Base-by-base conservation (phyloP, 1,140 invertebrate species). In the Trigoniulus corallinus region DNA sequence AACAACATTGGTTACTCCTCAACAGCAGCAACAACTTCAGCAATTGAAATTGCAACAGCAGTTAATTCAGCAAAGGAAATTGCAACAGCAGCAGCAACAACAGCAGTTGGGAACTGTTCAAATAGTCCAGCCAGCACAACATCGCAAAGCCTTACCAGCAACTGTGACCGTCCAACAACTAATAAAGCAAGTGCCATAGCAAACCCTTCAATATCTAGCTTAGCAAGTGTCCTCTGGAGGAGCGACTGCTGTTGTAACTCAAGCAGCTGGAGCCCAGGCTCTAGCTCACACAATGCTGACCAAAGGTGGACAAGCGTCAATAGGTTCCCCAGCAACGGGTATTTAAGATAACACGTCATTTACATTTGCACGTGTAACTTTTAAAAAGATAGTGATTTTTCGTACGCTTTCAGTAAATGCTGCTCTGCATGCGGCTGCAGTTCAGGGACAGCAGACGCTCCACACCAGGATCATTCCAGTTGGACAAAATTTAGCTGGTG, bases 81-180 rank as follows among this genome's bases (percentile, higher is more conserved):
- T 77, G 56, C 53, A 78, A 1, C 69, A 74, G 13, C 67, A 67
- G 0, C 76, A 74, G 41, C 44, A 18, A 23, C 22, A 44, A 12
- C 40, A 58, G 42, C 54, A 56, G 12, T 51, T 61, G n/a, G 61
- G 58, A 40, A 58, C 61, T 3, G 61, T 64, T 40, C 62, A 64
- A 12, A 77, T 81, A 24, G 75, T 81, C 1, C 75, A 78, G 60
- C n/a, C n/a, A 2, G 55, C 56, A 7, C 51, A 50, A 26, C 55
- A 54, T 45, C 68, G 67, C 54, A 82, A 83, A 62, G 68, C 74
- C 13, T 44, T 81, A 34, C 69, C 75, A 1, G 65, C 74, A 1
- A 74, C 77, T 1, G 75, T 82, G 63, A 81, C 79, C 0, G 74
- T 85, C 43, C 82, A 85, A 57, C 81, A 85, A 57, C 73, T 85